phyloP scores from a whole-genome alignment of 2,113 vertebrate genomes.

The Holacanthus passer region DNA sequence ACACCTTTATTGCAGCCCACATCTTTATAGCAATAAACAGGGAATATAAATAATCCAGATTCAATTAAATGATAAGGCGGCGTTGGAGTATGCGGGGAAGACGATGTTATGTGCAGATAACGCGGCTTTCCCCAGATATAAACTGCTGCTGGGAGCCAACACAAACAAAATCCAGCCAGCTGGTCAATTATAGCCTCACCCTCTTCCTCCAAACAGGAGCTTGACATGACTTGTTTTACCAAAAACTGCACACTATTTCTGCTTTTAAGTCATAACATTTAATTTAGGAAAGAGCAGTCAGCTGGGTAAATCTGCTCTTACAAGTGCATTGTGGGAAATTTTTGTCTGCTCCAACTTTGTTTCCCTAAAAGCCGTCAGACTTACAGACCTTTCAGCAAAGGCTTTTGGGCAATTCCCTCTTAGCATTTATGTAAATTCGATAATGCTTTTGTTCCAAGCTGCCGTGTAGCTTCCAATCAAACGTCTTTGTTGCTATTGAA shows the following conservation, averaged over 20 bases:
- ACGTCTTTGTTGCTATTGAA: constrained; percentile 18
- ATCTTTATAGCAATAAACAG: constrained; percentile 9
- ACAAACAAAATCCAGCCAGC: constrained; percentile 39
- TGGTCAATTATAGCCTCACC: constrained; percentile 24
- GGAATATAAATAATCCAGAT: constrained; percentile 30
- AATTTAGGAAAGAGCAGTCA: not conserved
- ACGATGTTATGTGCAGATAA: constrained; percentile 21
- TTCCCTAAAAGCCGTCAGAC: not conserved
- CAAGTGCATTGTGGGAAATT: constrained; percentile 1
- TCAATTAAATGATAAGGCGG: constrained; percentile 41
- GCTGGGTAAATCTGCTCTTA: not conserved
- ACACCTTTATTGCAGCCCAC: not conserved
- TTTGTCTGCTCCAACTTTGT: not conserved
- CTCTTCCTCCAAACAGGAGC: constrained; percentile 12
- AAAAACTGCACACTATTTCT: not conserved
- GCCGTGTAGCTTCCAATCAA: not conserved
- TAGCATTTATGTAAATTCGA: not conserved
- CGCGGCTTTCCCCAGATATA: constrained; percentile 13
- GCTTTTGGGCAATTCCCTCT: not conserved
- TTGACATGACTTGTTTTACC: not conserved
- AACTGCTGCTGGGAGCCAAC: constrained; percentile 39
- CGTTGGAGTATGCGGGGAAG: not conserved
- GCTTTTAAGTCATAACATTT: not conserved
- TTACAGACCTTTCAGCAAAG: not conserved
- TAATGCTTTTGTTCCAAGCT: constrained; percentile 3